phyloP scores from a whole-genome alignment of 2,113 vertebrate genomes.

The Phalacrocorax aristotelis region DNA sequence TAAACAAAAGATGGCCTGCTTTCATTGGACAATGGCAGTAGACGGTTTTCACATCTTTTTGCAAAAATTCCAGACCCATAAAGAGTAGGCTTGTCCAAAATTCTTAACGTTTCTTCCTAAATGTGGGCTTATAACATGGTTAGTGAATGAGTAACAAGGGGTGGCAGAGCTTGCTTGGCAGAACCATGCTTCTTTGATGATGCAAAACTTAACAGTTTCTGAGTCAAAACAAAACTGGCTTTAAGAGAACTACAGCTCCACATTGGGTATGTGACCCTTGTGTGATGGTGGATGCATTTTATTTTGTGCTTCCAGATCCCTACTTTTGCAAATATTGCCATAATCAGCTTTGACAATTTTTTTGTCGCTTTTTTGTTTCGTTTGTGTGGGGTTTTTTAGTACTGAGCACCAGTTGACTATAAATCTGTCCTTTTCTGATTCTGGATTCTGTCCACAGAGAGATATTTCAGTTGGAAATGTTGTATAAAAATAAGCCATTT shows the following conservation, averaged over 20 bases:
- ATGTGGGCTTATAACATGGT: neutral
- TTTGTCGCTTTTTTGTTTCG: neutral
- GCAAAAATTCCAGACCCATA: neutral
- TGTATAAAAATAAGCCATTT: constrained; percentile 82
- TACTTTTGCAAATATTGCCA: neutral
- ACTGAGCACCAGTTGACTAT: constrained; percentile 71
- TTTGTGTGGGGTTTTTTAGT: neutral
- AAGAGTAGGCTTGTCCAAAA: neutral
- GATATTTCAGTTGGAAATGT: constrained; percentile 54
- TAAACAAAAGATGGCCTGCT: neutral
- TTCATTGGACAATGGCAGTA: neutral
- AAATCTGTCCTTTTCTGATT: constrained; percentile 40
- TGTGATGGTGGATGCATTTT: neutral
- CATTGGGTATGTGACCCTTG: neutral
- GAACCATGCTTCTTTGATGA: neutral
- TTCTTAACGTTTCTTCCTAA: neutral
- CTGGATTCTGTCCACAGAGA: constrained; percentile 36
- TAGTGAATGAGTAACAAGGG: neutral
- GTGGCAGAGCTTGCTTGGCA: neutral
- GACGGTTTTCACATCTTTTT: neutral
- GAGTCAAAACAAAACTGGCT: neutral
- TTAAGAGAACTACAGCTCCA: neutral
- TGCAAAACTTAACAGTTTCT: neutral
- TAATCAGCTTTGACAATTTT: neutral
- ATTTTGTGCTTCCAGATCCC: constrained; percentile 43